These are phyloP conservation scores for Eurytoma californica DNA, from an alignment of 2,888 invertebrate genomes.

Conservation along the genomic window DNA sequence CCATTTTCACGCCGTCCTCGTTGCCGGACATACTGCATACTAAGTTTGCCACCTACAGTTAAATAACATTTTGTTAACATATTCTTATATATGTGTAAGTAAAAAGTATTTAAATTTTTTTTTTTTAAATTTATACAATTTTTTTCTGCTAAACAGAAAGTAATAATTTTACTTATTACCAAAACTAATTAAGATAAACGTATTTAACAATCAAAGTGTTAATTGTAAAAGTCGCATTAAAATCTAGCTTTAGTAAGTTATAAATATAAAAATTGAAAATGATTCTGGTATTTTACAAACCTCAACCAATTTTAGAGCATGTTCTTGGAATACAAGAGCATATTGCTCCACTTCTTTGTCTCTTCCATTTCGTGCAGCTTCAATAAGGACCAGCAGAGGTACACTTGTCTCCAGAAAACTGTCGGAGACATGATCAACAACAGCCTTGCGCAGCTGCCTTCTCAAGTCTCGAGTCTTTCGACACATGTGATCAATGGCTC, in stretches of 20 bases:
- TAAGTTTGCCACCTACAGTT: slow-evolving; percentile 89
- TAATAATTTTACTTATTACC: too few species aligned
- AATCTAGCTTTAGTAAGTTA: too few species aligned
- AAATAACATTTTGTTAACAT: too few species aligned
- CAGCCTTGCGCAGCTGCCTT: slow-evolving; percentile 96
- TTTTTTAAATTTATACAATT: too few species aligned
- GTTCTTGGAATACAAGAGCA: slow-evolving; percentile 95
- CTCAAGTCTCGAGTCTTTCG: slow-evolving; percentile 95
- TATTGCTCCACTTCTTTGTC: slow-evolving; percentile 95
- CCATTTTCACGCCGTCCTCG: slow-evolving; percentile 99
- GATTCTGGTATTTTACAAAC: slow-evolving; percentile 73
- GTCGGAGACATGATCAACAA: slow-evolving; percentile 97
- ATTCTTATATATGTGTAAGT: too few species aligned
- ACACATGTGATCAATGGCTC: slow-evolving; percentile 98
- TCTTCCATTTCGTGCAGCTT: slow-evolving; percentile 94
- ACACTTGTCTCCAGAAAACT: slow-evolving; percentile 98
- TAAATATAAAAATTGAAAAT: neutral
- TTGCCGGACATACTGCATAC: slow-evolving; percentile 99
- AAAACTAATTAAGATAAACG: too few species aligned
- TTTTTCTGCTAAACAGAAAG: too few species aligned
- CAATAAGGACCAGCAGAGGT: slow-evolving; percentile 94
- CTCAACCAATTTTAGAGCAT: slow-evolving; percentile 98
- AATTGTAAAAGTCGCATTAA: too few species aligned
- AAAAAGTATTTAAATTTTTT: too few species aligned
- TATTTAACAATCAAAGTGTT: too few species aligned